Conservation (phyloP, 2,797 vertebrate species). For the Lagodon rhomboides region DNA sequence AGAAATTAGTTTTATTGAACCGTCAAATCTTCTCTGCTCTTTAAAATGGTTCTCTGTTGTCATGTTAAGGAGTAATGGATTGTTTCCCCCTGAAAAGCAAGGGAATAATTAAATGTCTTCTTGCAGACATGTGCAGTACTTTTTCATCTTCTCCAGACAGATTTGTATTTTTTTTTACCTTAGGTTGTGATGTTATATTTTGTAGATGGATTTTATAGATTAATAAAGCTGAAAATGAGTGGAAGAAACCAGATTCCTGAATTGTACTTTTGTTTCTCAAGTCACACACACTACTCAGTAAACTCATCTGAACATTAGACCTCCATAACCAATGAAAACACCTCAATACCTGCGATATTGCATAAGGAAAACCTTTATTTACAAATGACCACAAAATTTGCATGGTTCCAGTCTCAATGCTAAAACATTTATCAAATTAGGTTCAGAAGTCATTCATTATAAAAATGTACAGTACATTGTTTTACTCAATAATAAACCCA, state of each 20-base stretch:
- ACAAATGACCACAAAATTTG: slow-evolving; percentile 86
- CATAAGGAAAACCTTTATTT: slow-evolving; percentile 88
- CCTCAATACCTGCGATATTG: slow-evolving; percentile 18
- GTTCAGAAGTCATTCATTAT: slow-evolving; percentile 86
- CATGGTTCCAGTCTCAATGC: slow-evolving; percentile 86
- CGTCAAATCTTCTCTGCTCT: slow-evolving; percentile 1
- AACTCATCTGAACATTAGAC: neutral
- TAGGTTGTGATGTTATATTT: slow-evolving; percentile 25
- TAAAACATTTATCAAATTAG: slow-evolving; percentile 89
- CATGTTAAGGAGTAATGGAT: neutral
- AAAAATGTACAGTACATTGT: slow-evolving; percentile 89
- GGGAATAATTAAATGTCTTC: neutral
- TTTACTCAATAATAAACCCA: slow-evolving; percentile 84
- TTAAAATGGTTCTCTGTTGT: slow-evolving; percentile 8
- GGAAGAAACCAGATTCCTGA: neutral
- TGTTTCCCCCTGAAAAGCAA: neutral
- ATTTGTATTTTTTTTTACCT: slow-evolving; percentile 10
- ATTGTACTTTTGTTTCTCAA: neutral
- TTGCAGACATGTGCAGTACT: neutral
- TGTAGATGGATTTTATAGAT: slow-evolving; percentile 24
- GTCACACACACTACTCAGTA: neutral
- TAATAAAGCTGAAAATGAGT: slow-evolving; percentile 24
- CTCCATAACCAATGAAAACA: neutral
- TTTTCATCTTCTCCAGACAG: neutral
- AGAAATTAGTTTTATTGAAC: slow-evolving; percentile 4